These are phyloP conservation scores for Natator depressus DNA, from an alignment of 2,113 vertebrate genomes.

Conservation along the genomic window DNA sequence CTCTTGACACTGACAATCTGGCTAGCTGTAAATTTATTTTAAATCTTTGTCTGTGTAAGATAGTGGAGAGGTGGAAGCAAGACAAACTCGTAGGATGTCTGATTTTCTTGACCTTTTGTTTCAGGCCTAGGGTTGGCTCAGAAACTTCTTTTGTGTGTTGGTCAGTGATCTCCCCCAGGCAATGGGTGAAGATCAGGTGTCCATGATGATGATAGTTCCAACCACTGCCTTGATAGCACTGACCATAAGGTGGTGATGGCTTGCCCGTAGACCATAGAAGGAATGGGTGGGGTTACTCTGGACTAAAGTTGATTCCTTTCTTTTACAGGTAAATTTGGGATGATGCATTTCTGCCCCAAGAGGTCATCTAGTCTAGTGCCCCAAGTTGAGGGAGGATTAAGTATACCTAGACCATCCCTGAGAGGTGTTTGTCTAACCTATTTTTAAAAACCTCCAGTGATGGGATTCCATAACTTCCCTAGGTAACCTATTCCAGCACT, in stretches of 20 bases:
- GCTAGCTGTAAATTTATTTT: background rate
- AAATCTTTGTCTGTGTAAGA: background rate
- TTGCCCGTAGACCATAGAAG: background rate
- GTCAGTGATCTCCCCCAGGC: background rate
- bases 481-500: background rate
- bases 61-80: background rate
- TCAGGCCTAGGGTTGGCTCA: background rate
- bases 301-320: background rate
- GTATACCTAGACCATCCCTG: background rate
- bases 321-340: background rate
- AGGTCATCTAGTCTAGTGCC: too few relatives aligned
- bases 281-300: background rate
- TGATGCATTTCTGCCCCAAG: background rate
- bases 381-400: background rate
- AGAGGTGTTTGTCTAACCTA: background rate
- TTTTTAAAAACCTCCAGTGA: background rate
- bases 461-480: background rate
- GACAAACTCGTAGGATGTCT: background rate
- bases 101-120: background rate
- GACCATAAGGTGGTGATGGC: background rate
- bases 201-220: background rate
- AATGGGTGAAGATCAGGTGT: background rate
- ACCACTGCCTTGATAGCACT: rapidly evolving
- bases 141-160: background rate
- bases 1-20: background rate